Evolutionary conservation across 2,113 vertebrate genomes (phyloP).

Genomic region (Sturnira hondurensis): DNA sequence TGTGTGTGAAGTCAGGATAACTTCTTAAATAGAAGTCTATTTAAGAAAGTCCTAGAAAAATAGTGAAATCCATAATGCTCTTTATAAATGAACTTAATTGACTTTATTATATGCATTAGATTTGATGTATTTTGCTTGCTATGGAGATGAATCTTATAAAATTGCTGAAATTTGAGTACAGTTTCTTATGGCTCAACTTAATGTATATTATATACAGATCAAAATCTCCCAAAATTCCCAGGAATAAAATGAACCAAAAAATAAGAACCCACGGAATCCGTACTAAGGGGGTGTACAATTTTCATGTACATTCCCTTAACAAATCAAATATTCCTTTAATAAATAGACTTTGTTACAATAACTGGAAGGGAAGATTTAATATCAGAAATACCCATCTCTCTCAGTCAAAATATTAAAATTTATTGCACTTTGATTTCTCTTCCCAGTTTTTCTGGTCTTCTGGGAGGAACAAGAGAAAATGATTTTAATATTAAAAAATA

Average conservation of each 20-base stretch:
- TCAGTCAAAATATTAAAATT: background rate
- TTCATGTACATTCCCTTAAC: background rate
- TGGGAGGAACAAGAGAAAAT: conserved; percentile 10
- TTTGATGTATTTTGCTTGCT: background rate
- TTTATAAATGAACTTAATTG: background rate
- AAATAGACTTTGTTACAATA: background rate
- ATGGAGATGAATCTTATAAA: background rate
- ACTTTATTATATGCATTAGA: background rate
- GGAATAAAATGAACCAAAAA: background rate
- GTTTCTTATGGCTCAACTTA: background rate
- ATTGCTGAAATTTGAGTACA: background rate
- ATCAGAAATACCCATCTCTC: background rate
- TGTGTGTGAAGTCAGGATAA: background rate
- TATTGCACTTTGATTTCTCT: background rate
- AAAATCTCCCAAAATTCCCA: background rate
- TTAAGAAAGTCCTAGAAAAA: conserved; percentile 14
- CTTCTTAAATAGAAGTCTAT: background rate
- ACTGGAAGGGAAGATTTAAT: background rate
- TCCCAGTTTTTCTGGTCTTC: background rate
- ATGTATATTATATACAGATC: background rate
- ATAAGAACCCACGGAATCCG: background rate
- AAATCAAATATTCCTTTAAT: background rate
- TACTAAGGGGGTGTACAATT: background rate
- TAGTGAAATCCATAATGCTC: background rate
- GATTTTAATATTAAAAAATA: background rate